Evolutionary conservation across 30 jellyfish, hydroid and myxozoan species (phyloP).

Genomic region (Hydra vulgaris): DNA sequence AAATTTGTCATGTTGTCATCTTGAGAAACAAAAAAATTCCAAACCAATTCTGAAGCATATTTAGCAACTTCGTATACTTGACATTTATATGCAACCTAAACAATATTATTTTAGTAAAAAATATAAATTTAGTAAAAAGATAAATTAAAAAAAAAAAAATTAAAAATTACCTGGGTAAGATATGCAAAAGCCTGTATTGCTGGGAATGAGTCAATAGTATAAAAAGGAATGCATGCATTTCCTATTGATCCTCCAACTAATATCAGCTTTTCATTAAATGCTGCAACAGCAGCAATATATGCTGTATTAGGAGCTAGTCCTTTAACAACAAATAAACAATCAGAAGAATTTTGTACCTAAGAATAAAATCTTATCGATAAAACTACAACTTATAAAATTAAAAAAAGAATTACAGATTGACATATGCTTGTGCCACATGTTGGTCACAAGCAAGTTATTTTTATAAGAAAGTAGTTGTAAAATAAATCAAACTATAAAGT

Average conservation of each 20-base stretch:
- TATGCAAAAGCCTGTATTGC: constrained; percentile 47
- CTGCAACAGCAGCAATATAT: constrained; percentile 91
- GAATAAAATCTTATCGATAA: background rate
- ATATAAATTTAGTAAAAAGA: background rate
- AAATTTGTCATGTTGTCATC: background rate
- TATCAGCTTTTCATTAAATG: constrained; percentile 42
- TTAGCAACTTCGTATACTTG: constrained; percentile 48
- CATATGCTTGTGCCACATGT: no score
- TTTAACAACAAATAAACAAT: constrained; percentile 34
- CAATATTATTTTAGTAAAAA: background rate
- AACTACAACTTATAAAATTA: no score
- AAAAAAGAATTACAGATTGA: no score
- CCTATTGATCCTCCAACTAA: constrained; percentile 71
- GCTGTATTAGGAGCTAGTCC: constrained; percentile 48
- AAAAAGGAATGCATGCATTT: constrained; percentile 48
- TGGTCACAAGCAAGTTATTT: no score
- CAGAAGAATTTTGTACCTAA: constrained; percentile 41
- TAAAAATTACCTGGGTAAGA: constrained; percentile 80
- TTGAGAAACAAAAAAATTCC: constrained; percentile 48
- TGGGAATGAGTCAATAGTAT: constrained; percentile 59
- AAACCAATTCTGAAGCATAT: constrained; percentile 24
- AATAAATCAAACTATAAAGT: no score
- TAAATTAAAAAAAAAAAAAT: background rate
- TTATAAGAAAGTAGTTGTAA: no score
- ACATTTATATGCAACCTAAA: constrained; percentile 51